Evolutionary conservation across 2,113 vertebrate species (phyloP).

Genomic region (Campylorhamphus procurvoides): DNA sequence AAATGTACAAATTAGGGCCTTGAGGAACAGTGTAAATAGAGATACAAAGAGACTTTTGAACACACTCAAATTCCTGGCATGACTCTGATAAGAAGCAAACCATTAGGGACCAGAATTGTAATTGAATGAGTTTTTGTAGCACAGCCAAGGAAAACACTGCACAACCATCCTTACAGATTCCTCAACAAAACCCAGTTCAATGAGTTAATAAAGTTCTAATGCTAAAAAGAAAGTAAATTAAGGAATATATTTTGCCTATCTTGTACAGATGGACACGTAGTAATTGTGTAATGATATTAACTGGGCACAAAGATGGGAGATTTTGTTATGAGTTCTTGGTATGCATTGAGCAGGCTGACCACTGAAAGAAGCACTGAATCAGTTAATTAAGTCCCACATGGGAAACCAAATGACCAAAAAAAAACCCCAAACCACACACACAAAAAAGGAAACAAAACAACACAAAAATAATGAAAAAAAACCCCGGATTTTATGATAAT

Average conservation of each 20-base stretch:
- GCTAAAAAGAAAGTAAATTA: neutral
- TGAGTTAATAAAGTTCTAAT: neutral
- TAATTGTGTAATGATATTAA: neutral
- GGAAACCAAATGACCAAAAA: neutral
- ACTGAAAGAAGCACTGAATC: neutral
- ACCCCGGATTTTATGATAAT: neutral
- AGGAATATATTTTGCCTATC: neutral
- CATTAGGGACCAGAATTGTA: neutral
- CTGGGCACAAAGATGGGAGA: neutral
- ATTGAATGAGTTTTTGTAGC: neutral
- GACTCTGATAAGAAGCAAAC: slow-evolving; percentile 3
- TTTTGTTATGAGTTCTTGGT: neutral
- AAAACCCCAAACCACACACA: neutral
- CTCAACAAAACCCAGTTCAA: neutral
- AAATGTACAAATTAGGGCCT: slow-evolving; percentile 3
- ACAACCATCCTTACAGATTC: neutral
- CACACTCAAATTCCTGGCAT: slow-evolving; percentile 24
- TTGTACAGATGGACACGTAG: neutral
- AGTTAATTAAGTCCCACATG: neutral
- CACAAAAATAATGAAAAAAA: neutral
- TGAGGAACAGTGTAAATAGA: neutral
- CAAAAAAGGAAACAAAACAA: neutral
- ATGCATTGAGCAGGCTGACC: neutral
- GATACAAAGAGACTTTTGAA: slow-evolving; percentile 38
- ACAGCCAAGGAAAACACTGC: neutral